These are phyloP conservation scores for Anniella stebbinsi DNA, from an alignment of 2,797 vertebrate genomes.

Conservation along the genomic window DNA sequence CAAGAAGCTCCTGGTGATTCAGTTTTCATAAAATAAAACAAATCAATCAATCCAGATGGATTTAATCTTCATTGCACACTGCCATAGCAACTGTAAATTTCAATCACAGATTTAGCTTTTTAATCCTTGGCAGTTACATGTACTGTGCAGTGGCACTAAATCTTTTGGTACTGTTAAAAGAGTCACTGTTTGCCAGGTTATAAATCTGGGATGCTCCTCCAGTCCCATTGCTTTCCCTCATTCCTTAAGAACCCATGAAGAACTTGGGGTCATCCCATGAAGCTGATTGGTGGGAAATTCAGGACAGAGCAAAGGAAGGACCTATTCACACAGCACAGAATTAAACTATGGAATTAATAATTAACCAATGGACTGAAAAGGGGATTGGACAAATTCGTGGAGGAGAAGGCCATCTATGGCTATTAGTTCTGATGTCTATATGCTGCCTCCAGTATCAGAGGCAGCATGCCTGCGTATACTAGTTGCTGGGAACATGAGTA, in stretches of 20 bases:
- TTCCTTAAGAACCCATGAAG: neutral
- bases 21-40: slow-evolving; percentile 55
- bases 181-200: neutral
- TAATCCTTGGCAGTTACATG: slow-evolving; percentile 34
- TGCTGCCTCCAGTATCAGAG: too few species aligned
- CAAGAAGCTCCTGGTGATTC: slow-evolving; percentile 45
- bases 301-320: too few species aligned
- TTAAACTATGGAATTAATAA: too few species aligned
- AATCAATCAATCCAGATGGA: slow-evolving; percentile 48
- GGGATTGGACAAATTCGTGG: too few species aligned
- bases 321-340: too few species aligned
- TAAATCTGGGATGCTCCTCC: neutral
- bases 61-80: slow-evolving; percentile 55
- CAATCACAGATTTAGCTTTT: neutral
- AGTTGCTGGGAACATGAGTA: too few species aligned
- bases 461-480: too few species aligned
- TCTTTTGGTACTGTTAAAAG: slow-evolving; percentile 26
- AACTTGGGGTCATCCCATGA: too few species aligned
- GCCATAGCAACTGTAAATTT: slow-evolving; percentile 40
- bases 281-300: too few species aligned
- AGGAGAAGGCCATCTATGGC: too few species aligned
- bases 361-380: too few species aligned
- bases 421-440: too few species aligned
- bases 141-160: slow-evolving; percentile 7
- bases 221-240: neutral